Percentiles rank a stretch among this genome's conserved stretches.
Evolutionary conservation across 2,888 invertebrate species (phyloP).

Genomic region (Lamellibrachia columna): DNA sequence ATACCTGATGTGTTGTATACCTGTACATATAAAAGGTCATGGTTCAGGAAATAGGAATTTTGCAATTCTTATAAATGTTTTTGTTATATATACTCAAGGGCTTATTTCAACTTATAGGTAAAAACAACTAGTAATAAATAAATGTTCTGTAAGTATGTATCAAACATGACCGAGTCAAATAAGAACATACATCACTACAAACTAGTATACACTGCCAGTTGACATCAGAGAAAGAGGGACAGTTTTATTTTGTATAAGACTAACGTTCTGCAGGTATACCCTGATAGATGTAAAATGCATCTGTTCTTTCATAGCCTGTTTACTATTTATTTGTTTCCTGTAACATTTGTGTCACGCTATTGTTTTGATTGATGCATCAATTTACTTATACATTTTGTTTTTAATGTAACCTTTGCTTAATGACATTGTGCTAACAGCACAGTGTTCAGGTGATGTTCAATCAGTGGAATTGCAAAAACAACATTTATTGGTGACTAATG

Average conservation of each 20-base stretch:
- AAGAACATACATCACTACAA: not conserved
- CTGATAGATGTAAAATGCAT: not conserved
- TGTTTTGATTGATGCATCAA: not conserved
- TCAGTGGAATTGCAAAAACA: not conserved
- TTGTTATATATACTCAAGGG: not conserved
- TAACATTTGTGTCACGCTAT: not conserved
- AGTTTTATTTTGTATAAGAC: not conserved
- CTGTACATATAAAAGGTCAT: not conserved
- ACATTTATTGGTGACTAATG: not conserved
- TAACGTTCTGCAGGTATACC: not conserved
- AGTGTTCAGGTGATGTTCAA: not conserved
- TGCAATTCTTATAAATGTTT: not conserved
- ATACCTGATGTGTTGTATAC: not conserved
- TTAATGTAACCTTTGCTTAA: not conserved
- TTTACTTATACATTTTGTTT: not conserved
- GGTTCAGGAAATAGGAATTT: not conserved
- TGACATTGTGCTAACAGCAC: not conserved
- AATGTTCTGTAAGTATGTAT: not conserved
- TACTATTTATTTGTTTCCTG: not conserved
- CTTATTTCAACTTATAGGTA: not conserved
- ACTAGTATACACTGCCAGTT: not conserved
- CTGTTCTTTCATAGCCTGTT: not conserved
- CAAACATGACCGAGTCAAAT: not conserved
- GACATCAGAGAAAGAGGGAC: not conserved
- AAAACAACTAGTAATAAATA: not conserved